These are phyloP conservation scores for Malurus cyaneus DNA, from an alignment of 2,113 vertebrate genomes.

Conservation along the genomic window DNA sequence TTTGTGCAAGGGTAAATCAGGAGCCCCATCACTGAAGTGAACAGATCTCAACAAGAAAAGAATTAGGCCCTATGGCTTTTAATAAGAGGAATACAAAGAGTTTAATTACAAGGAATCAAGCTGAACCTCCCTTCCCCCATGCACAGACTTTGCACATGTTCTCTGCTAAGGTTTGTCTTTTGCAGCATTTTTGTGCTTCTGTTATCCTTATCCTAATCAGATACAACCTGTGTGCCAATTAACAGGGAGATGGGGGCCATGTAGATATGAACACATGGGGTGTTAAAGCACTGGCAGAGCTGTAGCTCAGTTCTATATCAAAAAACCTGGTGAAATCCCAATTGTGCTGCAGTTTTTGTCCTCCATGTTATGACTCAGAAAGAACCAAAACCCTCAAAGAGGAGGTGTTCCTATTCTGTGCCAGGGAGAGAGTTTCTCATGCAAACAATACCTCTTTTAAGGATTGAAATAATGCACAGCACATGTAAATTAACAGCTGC, in stretches of 20 bases:
- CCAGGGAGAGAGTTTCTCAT: not conserved
- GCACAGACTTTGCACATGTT: not conserved
- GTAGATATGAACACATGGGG: not conserved
- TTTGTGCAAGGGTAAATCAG: not conserved
- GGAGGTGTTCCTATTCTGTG: not conserved
- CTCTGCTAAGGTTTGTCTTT: not conserved
- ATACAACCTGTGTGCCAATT: not conserved
- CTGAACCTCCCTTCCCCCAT: not conserved
- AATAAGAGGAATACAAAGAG: slow-evolving; percentile 5
- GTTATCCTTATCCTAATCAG: not conserved
- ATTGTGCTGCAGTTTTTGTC: not conserved
- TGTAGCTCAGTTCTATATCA: not conserved
- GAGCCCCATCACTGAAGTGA: slow-evolving; percentile 19
- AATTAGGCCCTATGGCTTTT: slow-evolving; percentile 56
- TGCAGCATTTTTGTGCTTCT: not conserved
- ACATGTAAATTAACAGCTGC: not conserved
- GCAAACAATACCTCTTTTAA: not conserved
- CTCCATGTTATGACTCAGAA: not conserved
- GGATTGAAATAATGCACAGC: not conserved
- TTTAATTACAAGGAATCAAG: slow-evolving; percentile 39
- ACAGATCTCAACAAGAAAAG: slow-evolving; percentile 48
- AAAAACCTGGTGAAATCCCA: not conserved
- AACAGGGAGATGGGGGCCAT: not conserved
- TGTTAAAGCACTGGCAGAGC: not conserved
- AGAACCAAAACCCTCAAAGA: not conserved